Conservation (phyloP, 23 tunicate species). For the Clavelina lepadiformis region DNA sequence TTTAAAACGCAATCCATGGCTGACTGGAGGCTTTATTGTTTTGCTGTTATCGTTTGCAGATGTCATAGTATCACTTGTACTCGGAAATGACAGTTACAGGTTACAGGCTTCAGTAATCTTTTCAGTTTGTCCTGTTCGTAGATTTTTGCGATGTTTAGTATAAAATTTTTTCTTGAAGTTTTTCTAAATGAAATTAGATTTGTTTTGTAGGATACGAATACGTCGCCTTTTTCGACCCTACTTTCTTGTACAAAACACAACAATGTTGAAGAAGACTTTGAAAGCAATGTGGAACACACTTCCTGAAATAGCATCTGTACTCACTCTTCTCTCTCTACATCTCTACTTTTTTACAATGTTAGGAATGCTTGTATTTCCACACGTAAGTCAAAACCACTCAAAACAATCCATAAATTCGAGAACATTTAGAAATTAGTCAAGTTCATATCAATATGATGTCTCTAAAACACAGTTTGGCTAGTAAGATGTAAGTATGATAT, state of each 20-base stretch:
- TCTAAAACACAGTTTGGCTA: too few species aligned
- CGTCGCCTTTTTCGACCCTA: constrained; percentile 94
- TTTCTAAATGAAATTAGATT: not conserved
- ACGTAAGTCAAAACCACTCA: too few species aligned
- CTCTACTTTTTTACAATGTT: constrained; percentile 95
- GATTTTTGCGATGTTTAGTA: too few species aligned
- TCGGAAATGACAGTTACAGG: constrained; percentile 73
- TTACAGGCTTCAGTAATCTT: not conserved
- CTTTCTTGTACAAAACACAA: constrained; percentile 81
- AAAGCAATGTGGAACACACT: constrained; percentile 92
- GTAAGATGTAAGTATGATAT: too few species aligned
- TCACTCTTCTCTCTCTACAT: constrained; percentile 75
- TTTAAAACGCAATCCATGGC: constrained; percentile 66
- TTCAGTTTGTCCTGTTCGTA: not conserved
- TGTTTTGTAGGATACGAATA: constrained; percentile 48
- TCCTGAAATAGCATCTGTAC: constrained; percentile 97
- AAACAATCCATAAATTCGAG: too few species aligned
- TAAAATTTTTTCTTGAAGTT: not conserved
- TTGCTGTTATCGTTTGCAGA: constrained; percentile 53
- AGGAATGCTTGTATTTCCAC: constrained; percentile 95
- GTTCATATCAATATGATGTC: too few species aligned
- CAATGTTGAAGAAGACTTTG: constrained; percentile 91
- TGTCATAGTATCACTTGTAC: constrained; percentile 57
- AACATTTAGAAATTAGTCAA: too few species aligned
- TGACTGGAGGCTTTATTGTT: constrained; percentile 66